Evolutionary conservation across 2,797 vertebrate genomes (phyloP).

Genomic region (Hylomyscus alleni): DNA sequence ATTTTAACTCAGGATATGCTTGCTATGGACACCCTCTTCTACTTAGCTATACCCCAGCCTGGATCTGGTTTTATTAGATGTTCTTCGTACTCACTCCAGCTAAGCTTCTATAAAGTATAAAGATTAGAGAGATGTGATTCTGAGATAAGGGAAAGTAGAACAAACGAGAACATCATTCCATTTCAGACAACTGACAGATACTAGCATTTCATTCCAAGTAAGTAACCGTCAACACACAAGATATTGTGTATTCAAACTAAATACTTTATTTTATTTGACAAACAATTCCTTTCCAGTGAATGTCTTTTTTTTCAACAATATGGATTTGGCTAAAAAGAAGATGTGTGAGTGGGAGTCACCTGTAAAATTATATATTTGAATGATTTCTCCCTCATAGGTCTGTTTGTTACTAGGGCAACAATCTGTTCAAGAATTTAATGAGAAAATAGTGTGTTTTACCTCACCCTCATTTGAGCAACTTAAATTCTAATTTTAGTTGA

Average conservation of each 20-base stretch:
- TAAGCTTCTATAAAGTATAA: not conserved
- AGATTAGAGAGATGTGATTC: not conserved
- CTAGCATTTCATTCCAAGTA: not conserved
- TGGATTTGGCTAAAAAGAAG: slow-evolving; percentile 11
- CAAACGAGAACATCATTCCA: not conserved
- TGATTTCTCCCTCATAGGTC: slow-evolving; percentile 52
- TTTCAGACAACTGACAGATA: not conserved
- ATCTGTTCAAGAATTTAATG: slow-evolving; percentile 73
- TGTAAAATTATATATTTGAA: slow-evolving; percentile 60
- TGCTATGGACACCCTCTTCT: not conserved
- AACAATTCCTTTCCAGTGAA: slow-evolving; percentile 20
- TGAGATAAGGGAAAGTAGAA: not conserved
- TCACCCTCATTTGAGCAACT: slow-evolving; percentile 35
- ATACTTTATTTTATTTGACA: not conserved
- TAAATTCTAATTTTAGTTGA: slow-evolving; percentile 54
- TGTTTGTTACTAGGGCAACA: slow-evolving; percentile 74
- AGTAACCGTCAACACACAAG: not conserved
- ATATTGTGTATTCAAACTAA: not conserved
- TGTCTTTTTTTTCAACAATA: not conserved
- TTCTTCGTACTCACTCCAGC: not conserved
- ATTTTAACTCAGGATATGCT: too few species aligned
- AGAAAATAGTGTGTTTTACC: slow-evolving; percentile 57
- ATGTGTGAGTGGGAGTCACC: slow-evolving; percentile 26
- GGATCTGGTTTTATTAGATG: not conserved
- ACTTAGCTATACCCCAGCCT: accelerated